Base-by-base conservation (phyloP, 2,888 invertebrate genomes). In the Idaea aversata region DNA sequence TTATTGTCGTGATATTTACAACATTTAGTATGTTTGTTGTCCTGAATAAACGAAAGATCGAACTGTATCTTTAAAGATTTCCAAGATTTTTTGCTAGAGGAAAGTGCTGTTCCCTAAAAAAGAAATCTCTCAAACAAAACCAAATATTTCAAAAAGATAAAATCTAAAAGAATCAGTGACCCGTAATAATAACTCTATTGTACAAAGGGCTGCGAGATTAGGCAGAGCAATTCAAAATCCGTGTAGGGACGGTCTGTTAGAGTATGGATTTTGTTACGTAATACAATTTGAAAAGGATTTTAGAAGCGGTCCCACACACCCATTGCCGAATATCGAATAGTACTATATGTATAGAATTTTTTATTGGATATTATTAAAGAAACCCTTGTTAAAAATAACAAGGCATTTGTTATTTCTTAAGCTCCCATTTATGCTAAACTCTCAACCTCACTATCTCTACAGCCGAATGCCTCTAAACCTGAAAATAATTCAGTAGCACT, bases 161-260 rank as follows among this genome's bases (percentile, higher is more conserved):
- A 25, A 85, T 83, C 85, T 87, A 81, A 87, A 90, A 13, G 47
- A 47, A 87, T 86, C 88, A 87, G 80, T 82, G 84, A 80, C 77
- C 87, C 87, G 86, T 83, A 86, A 88, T 88, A 91, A 90, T 86
- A 90, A 87, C 85, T 84, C 82, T 80, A 87, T 87, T 83, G 82
- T 78, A 87, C 84, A 88, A 90, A 89, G 87, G 88, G 86, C 82
- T 81, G 79, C 78, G 84, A 83, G 81, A 87, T 90, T 88, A 86
- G 83, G 83, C 79, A 84, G 81, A 84, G 81, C 87, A 85, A 89
- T 89, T 90, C 88, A 75, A 83, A 76, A 79, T 79, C 80, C 73
- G 80, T 83, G 82, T 73, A 80, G 83, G 83, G 85, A 84, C 81
- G 81, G 81, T 78, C 76, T 75, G 67, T 70, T 67, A 67, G 65